Percentiles rank a stretch among this genome's conserved stretches.
Conservation (phyloP, 2,888 invertebrate genomes). For the Gari tellinella region DNA sequence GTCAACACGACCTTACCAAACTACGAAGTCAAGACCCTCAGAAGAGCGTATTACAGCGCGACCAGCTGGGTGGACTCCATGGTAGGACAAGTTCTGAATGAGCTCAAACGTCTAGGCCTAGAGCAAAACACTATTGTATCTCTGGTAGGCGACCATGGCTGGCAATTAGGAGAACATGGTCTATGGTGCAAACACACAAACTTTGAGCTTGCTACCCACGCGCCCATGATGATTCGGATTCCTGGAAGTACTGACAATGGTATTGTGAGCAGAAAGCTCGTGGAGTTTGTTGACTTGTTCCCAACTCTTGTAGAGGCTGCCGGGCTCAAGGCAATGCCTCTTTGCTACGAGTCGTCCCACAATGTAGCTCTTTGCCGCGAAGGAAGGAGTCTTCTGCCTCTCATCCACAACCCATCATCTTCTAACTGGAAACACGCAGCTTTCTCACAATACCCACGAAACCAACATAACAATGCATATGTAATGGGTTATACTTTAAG, state of each 20-base stretch:
- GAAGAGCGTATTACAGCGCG: constrained; percentile 67
- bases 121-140: constrained; percentile 64
- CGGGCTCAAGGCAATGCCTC: constrained; percentile 42
- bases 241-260: constrained; percentile 70
- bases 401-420: constrained; percentile 30
- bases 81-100: constrained; percentile 54
- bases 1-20: constrained; percentile 69
- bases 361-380: constrained; percentile 59
- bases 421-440: constrained; percentile 49
- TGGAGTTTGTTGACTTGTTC: constrained; percentile 74
- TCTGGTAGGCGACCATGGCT: constrained; percentile 71
- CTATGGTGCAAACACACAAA: constrained; percentile 72
- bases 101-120: constrained; percentile 55
- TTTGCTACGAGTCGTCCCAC: constrained; percentile 59
- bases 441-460: constrained; percentile 66
- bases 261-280: constrained; percentile 59
- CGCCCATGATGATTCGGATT: constrained; percentile 69
- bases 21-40: constrained; percentile 47
- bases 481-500: constrained; percentile 70
- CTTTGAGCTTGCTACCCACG: constrained; percentile 69
- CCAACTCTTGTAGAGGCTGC: constrained; percentile 73
- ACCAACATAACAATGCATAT: constrained; percentile 7
- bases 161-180: constrained; percentile 73
- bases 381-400: constrained; percentile 63
- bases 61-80: constrained; percentile 60